phyloP scores from a whole-genome alignment of 1,140 invertebrate genomes.

The Oscheius sp. region DNA sequence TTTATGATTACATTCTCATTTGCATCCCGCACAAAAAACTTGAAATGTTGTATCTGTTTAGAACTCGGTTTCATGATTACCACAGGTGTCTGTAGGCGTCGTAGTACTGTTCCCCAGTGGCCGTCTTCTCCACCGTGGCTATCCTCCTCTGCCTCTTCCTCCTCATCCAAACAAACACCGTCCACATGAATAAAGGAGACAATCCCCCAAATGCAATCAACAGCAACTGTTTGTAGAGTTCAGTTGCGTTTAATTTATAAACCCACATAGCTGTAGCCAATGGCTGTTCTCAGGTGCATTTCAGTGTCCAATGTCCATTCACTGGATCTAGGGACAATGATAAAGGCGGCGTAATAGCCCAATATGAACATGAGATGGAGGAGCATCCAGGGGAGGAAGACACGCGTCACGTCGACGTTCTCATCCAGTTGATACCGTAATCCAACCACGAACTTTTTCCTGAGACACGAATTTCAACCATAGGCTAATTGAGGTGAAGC shows the following conservation, averaged over 20 bases:
- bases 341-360: background rate
- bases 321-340: background rate
- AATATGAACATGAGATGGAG: background rate
- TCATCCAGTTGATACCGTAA: background rate
- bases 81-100: background rate
- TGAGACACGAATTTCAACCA: background rate
- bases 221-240: background rate
- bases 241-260: background rate
- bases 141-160: background rate
- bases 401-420: background rate
- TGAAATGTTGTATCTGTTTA: too few relatives aligned
- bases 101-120: background rate
- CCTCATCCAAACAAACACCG: background rate
- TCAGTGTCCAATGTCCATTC: background rate
- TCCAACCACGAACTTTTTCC: background rate
- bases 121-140: background rate
- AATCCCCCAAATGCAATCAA: background rate
- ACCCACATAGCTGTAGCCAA: background rate
- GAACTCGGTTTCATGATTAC: too few relatives aligned
- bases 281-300: background rate
- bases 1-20: too few relatives aligned
- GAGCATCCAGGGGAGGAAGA: background rate
- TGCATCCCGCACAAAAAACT: too few relatives aligned
- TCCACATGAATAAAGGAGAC: background rate
- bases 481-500: background rate